Evolutionary conservation across 2,113 vertebrate genomes (phyloP), one percentile per base, ranked within the genome.

Genomic region (Anas platyrhynchos): DNA sequence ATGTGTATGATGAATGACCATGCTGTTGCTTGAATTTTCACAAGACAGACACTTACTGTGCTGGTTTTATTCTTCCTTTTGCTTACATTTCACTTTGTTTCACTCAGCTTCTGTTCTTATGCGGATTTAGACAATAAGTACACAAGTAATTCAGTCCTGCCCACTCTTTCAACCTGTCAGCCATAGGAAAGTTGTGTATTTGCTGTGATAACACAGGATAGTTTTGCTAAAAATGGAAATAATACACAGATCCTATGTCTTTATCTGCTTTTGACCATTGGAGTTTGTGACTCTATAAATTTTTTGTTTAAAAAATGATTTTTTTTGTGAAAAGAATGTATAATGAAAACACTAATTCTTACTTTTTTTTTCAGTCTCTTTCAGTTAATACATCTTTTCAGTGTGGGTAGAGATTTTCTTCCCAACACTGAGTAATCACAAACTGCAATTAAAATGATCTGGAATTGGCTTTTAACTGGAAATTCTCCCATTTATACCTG

Each of bases 91-190:
- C 22, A 36, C 73, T 88, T 78, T n/a, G 36, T 83, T 92, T 67
- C 32, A 34, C 56, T 76, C 54, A 56, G 0, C 11, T 66, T 58
- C 23, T 93, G 32, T 43, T 79, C 54, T 79, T 62, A 3, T 3
- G 26, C n/a, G 66, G 44, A 44, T 56, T 95, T 2, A 1, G 48
- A 26, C 25, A 87, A 71, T 38, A 59, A 63, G 56, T 25, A 25
- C 14, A 17, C 25, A n/a, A 58, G 9, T 26, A 26, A 34, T 77
- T 52, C 46, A 52, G 54, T 54, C 69, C 34, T 94, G 76, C 80
- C 83, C 3, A 1, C 0, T 32, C 36, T 73, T 43, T 63, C 52
- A 13, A 20, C 29, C 38, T 31, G 34, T 41, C 3, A 1, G 43
- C 29, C n/a, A 52, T 58, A 15, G 16, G 46, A 48, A 50, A 50